Conservation (phyloP, 2,113 vertebrate species). For the Phyllopteryx taeniolatus region DNA sequence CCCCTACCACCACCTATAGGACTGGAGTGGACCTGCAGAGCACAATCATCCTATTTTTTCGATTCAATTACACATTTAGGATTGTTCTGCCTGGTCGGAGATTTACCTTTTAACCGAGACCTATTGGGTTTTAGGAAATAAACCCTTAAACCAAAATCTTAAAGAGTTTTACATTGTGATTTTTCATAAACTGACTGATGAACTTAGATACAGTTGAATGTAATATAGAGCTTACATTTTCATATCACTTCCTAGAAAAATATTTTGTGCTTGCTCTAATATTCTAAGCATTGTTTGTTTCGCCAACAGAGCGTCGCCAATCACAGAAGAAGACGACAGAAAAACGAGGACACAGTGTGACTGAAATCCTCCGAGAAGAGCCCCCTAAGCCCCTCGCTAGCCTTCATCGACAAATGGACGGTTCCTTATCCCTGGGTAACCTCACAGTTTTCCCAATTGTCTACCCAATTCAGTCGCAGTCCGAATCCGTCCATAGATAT, state of each 20-base stretch:
- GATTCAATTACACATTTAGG: neutral
- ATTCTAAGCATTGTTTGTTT: neutral
- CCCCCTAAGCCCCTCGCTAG: slow-evolving; percentile 28
- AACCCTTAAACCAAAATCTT: too few species aligned
- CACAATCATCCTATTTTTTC: neutral
- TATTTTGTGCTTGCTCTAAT: neutral
- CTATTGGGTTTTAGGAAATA: too few species aligned
- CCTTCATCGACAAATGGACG: slow-evolving; percentile 12
- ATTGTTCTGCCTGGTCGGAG: neutral
- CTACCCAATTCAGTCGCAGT: slow-evolving; percentile 51
- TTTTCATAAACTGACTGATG: too few species aligned
- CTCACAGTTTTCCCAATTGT: slow-evolving; percentile 44
- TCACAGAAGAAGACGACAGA: slow-evolving; percentile 26
- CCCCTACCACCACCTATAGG: neutral
- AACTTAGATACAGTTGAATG: too few species aligned
- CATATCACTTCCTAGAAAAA: neutral
- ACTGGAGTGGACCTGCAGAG: neutral
- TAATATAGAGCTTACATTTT: neutral
- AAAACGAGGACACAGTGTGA: slow-evolving; percentile 67
- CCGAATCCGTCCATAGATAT: slow-evolving; percentile 43
- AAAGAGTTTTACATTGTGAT: too few species aligned
- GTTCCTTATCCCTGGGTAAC: slow-evolving; percentile 27
- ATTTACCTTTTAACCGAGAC: too few species aligned
- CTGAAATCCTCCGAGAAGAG: slow-evolving; percentile 64
- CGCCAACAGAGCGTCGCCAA: slow-evolving; percentile 43